These are phyloP conservation scores for Apteryx mantelli DNA, from an alignment of 2,113 vertebrate genomes.

Conservation along the genomic window DNA sequence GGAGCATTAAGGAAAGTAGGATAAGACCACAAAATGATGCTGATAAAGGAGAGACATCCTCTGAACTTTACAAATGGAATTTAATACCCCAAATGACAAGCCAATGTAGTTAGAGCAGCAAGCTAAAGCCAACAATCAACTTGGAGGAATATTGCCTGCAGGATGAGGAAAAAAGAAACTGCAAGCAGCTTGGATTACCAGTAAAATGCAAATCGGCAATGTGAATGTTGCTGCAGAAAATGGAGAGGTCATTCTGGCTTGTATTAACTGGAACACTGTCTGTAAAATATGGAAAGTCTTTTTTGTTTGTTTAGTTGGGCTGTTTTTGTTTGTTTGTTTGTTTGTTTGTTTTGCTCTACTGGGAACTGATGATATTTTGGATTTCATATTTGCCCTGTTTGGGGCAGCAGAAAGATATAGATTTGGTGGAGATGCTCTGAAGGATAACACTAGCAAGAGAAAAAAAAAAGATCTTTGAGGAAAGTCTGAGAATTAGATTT, in stretches of 20 bases:
- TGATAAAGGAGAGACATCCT: rapidly evolving
- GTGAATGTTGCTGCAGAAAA: rapidly evolving
- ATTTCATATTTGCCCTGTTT: rapidly evolving
- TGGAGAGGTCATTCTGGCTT: rapidly evolving
- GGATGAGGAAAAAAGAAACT: background rate
- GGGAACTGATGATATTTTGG: rapidly evolving
- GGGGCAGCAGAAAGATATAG: background rate
- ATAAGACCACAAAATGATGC: rapidly evolving
- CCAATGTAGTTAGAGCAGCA: rapidly evolving
- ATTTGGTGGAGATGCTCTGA: rapidly evolving
- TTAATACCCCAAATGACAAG: background rate
- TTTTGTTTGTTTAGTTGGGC: too few relatives aligned
- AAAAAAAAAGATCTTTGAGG: too few relatives aligned
- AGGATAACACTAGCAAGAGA: rapidly evolving
- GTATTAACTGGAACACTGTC: rapidly evolving
- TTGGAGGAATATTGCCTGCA: background rate
- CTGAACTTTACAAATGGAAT: rapidly evolving
- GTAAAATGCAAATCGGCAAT: rapidly evolving
- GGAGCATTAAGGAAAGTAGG: background rate
- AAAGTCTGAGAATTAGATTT: too few relatives aligned
- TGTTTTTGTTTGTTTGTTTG: too few relatives aligned
- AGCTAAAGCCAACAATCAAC: rapidly evolving
- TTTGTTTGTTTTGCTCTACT: background rate
- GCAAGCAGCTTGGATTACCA: rapidly evolving
- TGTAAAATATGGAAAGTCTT: rapidly evolving